Base-by-base conservation (phyloP, 2,113 vertebrate genomes). In the Protomyctophum bolini region DNA sequence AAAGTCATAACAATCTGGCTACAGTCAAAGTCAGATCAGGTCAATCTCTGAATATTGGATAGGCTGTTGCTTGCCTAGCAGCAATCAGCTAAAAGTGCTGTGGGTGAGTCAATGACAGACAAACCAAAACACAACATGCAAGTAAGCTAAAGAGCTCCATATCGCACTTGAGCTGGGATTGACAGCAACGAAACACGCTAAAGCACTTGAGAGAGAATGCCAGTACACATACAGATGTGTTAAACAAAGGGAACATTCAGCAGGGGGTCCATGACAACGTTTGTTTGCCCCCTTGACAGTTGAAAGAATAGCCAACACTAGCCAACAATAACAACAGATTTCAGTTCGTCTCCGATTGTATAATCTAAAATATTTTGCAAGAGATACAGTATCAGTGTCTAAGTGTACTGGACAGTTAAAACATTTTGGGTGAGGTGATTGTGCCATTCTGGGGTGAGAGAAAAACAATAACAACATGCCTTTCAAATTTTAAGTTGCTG, bases 171-270 rank as follows among this genome's bases (percentile, higher is more conserved):
- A 12, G 47, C n/a, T 41, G 12, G 15, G 60, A 51, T 67, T 72
- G 45, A 74, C 71, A 76, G 8, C 0, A 11, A 41, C 68, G 46
- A 72, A 66, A 79, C 63, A 63, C 12, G 63, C 68, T 72, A 54
- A 68, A 55, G 60, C 28, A 68, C 51, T 75, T 1, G 8, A 28
- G 41, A 8, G 28, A 55, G 8, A 64, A 72, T 8, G 58, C 12
- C 21, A 60, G 51, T 12, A 47, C 66, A 29, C 41, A 49, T 49
- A 75, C 15, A 70, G 29, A 73, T 11, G 7, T 67, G 58, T 57
- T 74, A 72, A 82, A 86, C 82, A 91, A 88, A 86, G 74, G 69
- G 21, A 51, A 63, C 68, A 89, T 84, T 88, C 75, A 88, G 63
- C 54, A 50, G 73, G 73, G 65, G 72, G 73, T 81, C 75, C 80